Percentiles rank a stretch among this genome's conserved stretches.
Conservation (phyloP, 2,888 invertebrate genomes). For the Eupithecia vulgata region DNA sequence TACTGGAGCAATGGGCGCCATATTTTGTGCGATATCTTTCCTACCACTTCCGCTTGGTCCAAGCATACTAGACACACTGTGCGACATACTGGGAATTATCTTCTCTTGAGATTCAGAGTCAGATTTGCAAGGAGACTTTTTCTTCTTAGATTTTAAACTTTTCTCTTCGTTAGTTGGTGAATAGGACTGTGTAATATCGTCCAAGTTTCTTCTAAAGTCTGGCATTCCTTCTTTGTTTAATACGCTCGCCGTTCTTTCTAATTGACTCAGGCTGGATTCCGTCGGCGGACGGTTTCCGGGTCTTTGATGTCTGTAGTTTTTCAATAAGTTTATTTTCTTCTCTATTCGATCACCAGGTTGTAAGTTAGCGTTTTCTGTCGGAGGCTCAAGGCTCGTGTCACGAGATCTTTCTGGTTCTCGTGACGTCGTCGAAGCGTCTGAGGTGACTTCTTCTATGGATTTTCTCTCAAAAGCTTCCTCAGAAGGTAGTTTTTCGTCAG, state of each 20-base stretch:
- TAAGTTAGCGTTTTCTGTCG: constrained; percentile 43
- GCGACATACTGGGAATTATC: constrained; percentile 65
- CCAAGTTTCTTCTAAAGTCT: constrained; percentile 77
- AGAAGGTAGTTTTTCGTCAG: constrained; percentile 74
- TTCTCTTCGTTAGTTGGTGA: constrained; percentile 74
- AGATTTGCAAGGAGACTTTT: constrained; percentile 70
- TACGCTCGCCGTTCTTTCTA: constrained; percentile 76
- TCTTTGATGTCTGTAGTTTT: constrained; percentile 80
- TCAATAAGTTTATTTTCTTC: constrained; percentile 75
- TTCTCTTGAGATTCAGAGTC: constrained; percentile 63
- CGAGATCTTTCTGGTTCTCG: constrained; percentile 31
- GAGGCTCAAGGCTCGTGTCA: constrained; percentile 39
- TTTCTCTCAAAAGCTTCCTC: constrained; percentile 72
- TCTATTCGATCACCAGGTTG: constrained; percentile 59
- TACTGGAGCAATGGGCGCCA: constrained; percentile 52
- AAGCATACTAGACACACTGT: constrained; percentile 76
- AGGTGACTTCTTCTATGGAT: constrained; percentile 51
- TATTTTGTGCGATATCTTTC: constrained; percentile 51
- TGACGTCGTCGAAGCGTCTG: constrained; percentile 41
- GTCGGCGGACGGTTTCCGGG: constrained; percentile 61
- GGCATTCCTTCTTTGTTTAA: constrained; percentile 76
- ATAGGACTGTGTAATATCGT: constrained; percentile 80
- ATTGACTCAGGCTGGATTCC: constrained; percentile 75
- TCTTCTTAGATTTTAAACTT: constrained; percentile 71
- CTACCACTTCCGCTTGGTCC: constrained; percentile 53